Evolutionary conservation across 2,888 invertebrate genomes (phyloP), one percentile per base, ranked within the genome.

Genomic region (Eledona agricola): DNA sequence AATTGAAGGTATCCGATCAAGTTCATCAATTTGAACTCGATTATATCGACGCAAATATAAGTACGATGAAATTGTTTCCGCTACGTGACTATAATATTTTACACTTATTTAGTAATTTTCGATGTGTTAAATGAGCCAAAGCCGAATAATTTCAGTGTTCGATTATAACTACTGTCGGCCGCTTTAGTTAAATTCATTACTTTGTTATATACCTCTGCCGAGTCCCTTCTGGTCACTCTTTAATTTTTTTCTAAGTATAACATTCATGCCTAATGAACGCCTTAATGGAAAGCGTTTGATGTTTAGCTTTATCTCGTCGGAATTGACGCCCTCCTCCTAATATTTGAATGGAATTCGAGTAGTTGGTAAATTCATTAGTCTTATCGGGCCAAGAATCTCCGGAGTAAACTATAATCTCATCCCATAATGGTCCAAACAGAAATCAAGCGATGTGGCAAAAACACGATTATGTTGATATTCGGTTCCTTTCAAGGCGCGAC

Each of bases 321-420:
- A 37, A 25, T 19, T 37, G 3, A 13, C 13, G 23, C 38, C 25
- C 23, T 25, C 13, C 15, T 12, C 25, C n/a, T 13, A 7, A 38
- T 38, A 38, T 38, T 38, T 25, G 38, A 38, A 23, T 9, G 25
- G 35, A 20, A 25, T n/a, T n/a, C n/a, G n/a, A n/a, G n/a, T 38
- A 25, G 38, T 15, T 13, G 6, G 22, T 25, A 38, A 38, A 38
- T 38, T 23, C 23, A 38, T 38, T 38, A 38, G 38, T 38, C 11
- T 12, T 38, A 38, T 38, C 38, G 23, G 38, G 4, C 16, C 15
- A 15, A 13, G 38, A 26, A 38, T 38, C 38, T 38, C 6, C 16
- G 38, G 25, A 38, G 38, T 25, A 23, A 20, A 9, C 9, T 23
- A 15, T 23, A 38, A 23, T 38, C 17, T 20, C 20, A 25, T 25